Conservation (phyloP, 2,797 vertebrate species). For the Hypotaenidia philippensis region DNA sequence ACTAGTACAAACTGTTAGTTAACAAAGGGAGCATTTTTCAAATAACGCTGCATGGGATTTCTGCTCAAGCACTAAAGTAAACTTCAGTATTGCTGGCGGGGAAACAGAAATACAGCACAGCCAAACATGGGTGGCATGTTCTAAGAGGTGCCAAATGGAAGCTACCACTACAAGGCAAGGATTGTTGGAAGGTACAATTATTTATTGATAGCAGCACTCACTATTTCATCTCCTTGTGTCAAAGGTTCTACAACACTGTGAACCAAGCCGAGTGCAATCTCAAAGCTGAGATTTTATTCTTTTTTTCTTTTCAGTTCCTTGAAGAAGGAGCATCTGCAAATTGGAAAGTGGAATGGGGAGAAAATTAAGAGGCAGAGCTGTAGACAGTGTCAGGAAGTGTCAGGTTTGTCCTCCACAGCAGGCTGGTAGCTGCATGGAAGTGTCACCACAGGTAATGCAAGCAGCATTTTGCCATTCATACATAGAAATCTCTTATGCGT, state of each 20-base stretch:
- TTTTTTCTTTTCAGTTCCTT: background rate
- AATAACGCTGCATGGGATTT: background rate
- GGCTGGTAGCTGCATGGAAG: background rate
- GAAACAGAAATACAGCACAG: background rate
- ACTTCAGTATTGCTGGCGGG: background rate
- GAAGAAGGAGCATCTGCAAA: background rate
- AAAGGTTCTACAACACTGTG: background rate
- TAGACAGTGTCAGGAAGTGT: background rate
- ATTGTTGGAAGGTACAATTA: background rate
- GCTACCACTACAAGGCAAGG: background rate
- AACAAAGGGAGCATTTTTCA: constrained; percentile 2
- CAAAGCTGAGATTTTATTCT: background rate
- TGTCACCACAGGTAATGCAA: background rate
- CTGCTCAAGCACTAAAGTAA: background rate
- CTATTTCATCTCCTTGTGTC: background rate
- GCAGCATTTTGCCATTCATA: background rate
- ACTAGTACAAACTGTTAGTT: background rate
- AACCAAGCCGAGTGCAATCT: background rate
- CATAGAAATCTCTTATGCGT: background rate
- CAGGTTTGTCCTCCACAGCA: background rate
- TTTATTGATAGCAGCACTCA: background rate
- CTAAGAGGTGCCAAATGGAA: background rate
- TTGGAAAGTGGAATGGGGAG: background rate
- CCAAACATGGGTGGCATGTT: background rate
- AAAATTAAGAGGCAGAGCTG: background rate